Evolutionary conservation across 2,888 invertebrate genomes (phyloP), one percentile per base, ranked within the genome.

Genomic region (Lasius fuliginosus): DNA sequence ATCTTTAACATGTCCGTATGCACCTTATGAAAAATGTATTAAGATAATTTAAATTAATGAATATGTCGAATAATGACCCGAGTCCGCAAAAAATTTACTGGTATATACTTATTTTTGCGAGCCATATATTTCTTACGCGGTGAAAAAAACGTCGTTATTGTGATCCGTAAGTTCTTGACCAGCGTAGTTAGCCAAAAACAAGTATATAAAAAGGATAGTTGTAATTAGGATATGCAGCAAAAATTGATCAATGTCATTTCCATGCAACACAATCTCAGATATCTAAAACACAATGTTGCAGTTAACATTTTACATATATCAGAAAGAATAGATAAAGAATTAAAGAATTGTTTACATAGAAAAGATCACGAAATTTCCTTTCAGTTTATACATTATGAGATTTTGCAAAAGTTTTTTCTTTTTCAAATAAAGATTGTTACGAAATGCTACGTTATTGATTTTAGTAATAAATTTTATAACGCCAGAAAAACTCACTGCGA

Each of bases 81-180:
- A 53, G 11, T 49, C 11, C 23, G 12, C 9, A 42, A 65, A 42
- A 42, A 40, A 65, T 42, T 40, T 40, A 40, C 23, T 62, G 8
- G 42, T 3, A 46, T 46, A 33, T n/a, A n/a, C 5, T 23, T 23
- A n/a, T 11, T 33, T 18, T n/a, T 67, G 23, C 23, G 23, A 23
- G 23, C 23, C 15, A 46, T 46, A 46, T 46, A 46, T 64, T 33
- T 64, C 33, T 46, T 68, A 68, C 67, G 42, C 6, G 3, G 67
- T 30, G 4, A 5, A 15, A 30, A 42, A 68, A 18, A 68, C 18
- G 9, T 46, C 9, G 15, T 68, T 27, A 30, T 68, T 30, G 1
- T 46, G 67, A 68, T 68, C 67, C 18, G 5, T 46, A 42, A 67
- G 8, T 67, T 67, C 65, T 46, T 68, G 30, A 30, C 27, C 23